Evolutionary conservation across 2,888 invertebrate genomes (phyloP).

Genomic region (Megamerina dolium): DNA sequence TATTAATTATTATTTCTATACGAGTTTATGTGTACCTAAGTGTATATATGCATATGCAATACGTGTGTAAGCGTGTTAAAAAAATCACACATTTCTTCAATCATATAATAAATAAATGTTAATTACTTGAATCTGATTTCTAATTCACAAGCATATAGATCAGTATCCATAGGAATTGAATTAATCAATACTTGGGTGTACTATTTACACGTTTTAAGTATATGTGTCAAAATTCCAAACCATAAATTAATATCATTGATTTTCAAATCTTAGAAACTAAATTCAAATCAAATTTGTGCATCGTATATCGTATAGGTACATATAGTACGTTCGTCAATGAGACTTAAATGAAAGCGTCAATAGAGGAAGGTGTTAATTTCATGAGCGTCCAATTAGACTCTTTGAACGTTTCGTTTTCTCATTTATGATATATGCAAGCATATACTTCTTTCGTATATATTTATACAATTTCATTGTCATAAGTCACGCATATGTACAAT

Average conservation of each 20-base stretch:
- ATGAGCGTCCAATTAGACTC: constrained; percentile 43
- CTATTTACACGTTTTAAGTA: background rate
- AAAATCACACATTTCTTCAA: no score
- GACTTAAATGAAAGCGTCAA: constrained; percentile 36
- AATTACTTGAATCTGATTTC: constrained; percentile 15
- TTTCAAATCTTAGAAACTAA: background rate
- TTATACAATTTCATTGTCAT: no score
- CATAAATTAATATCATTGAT: constrained; percentile 11
- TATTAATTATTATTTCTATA: no score
- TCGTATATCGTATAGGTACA: background rate
- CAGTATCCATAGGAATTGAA: no score
- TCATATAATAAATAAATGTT: background rate
- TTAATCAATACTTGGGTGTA: no score
- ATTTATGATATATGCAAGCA: background rate
- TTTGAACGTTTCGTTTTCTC: constrained; percentile 13
- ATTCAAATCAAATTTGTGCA: background rate
- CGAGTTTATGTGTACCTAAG: no score
- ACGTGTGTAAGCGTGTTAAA: no score
- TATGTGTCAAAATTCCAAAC: constrained; percentile 33
- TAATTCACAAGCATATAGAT: no score
- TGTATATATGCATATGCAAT: no score
- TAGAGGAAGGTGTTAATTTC: constrained; percentile 45
- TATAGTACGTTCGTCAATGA: background rate
- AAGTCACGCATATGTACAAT: background rate
- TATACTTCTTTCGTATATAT: background rate